Base-by-base conservation (phyloP, 2,888 invertebrate genomes). In the Axea sp. region DNA sequence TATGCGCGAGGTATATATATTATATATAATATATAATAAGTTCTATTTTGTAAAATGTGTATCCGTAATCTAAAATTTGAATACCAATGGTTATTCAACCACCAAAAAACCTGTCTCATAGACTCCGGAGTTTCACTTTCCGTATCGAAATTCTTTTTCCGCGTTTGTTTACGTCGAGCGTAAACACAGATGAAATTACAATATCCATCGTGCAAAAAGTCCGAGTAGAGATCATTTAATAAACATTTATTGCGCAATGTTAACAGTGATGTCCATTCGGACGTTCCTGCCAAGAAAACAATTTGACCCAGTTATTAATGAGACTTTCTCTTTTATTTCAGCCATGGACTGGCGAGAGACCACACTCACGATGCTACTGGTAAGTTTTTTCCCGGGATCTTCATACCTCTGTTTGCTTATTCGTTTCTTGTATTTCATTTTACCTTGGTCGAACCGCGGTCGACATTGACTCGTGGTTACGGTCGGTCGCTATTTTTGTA, bases 301-400 rank as follows among this genome's bases (percentile, higher is more conserved):
- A 69, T 80, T 78, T 79, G 81, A 84, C 80, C 81, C 75, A 82
- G 78, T 84, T 86, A 85, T 85, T 86, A 85, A 86, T 84, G 72
- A 82, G 78, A 84, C 82, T 86, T 86, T 86, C 83, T 86, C 82
- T 85, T 84, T 83, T 83, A 80, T 86, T 87, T 83, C 80, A 87
- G 87, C 80, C 84, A 86, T 87, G 86, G 85, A 85, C 81, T 84
- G 85, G 84, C 83, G 82, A 80, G 80, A 81, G 76, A 76, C 77
- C 75, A 78, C 78, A 75, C 73, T 77, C 78, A 77, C 78, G 76
- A 83, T 84, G 79, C 79, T 84, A 59, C 76, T 81, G 85, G 87
- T 87, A 68, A 86, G 86, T 39, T 55, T 43, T 67, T 35, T 30
- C 11, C 5, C 3, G 22, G 28, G 9, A 17, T 47, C 39, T 49